phyloP scores from a whole-genome alignment of 1,140 invertebrate genomes.

The Procambarus virginalis region DNA sequence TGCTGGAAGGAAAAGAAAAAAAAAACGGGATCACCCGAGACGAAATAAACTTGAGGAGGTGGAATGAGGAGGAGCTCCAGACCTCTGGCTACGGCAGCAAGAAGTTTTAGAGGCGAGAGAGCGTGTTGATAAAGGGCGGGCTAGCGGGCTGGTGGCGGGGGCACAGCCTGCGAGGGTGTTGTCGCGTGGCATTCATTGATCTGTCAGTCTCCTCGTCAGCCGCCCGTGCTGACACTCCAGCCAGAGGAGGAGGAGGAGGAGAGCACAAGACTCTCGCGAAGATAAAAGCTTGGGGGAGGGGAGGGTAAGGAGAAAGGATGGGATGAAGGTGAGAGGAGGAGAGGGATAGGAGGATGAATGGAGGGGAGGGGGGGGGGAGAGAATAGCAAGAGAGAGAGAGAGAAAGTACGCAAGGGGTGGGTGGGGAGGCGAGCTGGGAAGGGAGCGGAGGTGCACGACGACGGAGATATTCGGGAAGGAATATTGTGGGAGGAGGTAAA shows the following conservation, averaged over 20 bases:
- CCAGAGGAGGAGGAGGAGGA: constrained; percentile 46
- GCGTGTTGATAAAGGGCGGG: constrained; percentile 34
- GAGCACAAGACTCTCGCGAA: constrained; percentile 6
- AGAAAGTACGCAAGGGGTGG: neutral
- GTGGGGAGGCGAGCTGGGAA: no score
- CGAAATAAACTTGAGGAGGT: constrained; percentile 38
- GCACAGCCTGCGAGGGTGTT: constrained; percentile 56
- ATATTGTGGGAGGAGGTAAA: constrained; percentile 50
- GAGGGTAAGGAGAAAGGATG: constrained; percentile 14
- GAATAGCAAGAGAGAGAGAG: neutral
- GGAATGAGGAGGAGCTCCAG: neutral
- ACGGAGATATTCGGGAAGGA: constrained; percentile 31
- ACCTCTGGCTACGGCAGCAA: neutral
- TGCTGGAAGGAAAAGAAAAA: neutral
- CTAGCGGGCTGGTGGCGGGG: constrained; percentile 20
- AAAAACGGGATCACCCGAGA: constrained; percentile 27
- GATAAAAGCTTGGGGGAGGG: neutral
- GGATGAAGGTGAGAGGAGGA: constrained; percentile 7
- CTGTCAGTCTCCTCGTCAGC: constrained; percentile 70
- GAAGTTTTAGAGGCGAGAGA: constrained; percentile 42
- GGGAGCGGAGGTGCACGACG: neutral
- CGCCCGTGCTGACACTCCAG: constrained; percentile 66
- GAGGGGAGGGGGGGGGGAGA: neutral
- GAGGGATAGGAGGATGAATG: constrained; percentile 13
- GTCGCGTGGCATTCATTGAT: constrained; percentile 71